Conservation (phyloP, 2,113 vertebrate genomes). For the Alosa alosa region DNA sequence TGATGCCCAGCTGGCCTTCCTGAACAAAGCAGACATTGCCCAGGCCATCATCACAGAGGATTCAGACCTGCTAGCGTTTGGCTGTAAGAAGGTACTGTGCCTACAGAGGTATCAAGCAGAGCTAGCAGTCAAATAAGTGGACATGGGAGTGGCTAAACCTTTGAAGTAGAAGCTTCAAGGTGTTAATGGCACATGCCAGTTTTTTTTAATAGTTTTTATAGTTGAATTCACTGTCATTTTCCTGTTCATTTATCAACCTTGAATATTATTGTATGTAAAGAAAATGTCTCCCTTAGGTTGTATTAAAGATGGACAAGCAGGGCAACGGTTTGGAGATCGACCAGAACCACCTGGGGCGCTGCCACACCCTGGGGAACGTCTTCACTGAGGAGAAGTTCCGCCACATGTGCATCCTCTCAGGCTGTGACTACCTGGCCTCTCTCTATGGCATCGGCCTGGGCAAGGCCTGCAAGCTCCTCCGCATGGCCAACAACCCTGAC, state of each 20-base stretch:
- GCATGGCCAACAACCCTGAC: slow-evolving; percentile 88
- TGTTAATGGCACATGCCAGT: not conserved
- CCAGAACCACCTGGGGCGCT: slow-evolving; percentile 85
- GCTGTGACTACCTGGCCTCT: slow-evolving; percentile 96
- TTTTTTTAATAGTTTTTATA: not conserved
- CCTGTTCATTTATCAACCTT: not conserved
- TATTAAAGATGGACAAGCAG: slow-evolving; percentile 95
- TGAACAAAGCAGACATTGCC: slow-evolving; percentile 86
- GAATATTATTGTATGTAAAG: not conserved
- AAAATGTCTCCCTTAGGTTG: slow-evolving; percentile 73
- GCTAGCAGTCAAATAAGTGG: not conserved
- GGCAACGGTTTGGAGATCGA: slow-evolving; percentile 93
- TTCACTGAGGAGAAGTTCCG: slow-evolving; percentile 98
- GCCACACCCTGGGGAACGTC: slow-evolving; percentile 83
- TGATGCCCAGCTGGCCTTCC: slow-evolving; percentile 90
- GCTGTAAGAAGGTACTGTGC: slow-evolving; percentile 87
- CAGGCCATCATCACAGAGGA: slow-evolving; percentile 95
- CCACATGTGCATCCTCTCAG: slow-evolving; percentile 98
- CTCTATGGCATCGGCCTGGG: slow-evolving; percentile 90
- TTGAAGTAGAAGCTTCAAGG: too few relatives aligned
- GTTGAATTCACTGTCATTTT: not conserved
- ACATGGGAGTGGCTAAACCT: not conserved
- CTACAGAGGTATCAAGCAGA: not conserved
- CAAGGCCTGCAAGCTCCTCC: slow-evolving; percentile 92
- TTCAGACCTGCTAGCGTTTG: slow-evolving; percentile 94